phyloP scores from a whole-genome alignment of 2,797 vertebrate species.

The Silurus lanzhouensis region DNA sequence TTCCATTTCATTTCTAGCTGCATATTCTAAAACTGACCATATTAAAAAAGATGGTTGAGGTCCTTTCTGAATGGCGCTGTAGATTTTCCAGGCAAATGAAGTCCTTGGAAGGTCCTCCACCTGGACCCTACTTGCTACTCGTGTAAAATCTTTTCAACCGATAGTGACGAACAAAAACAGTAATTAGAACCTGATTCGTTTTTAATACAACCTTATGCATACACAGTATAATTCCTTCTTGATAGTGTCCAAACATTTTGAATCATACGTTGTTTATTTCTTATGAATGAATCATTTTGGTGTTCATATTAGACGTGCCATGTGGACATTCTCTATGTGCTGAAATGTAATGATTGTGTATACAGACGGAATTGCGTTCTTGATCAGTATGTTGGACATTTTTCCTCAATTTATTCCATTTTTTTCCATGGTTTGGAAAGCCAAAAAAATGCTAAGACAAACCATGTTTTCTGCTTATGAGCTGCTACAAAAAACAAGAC shows the following conservation, averaged over 20 bases:
- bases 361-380: not conserved
- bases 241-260: too few species aligned
- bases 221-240: not conserved
- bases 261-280: too few species aligned
- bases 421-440: not conserved
- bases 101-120: not conserved
- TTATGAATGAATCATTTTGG: too few species aligned
- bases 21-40: too few species aligned
- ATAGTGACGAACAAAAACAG: not conserved
- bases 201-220: not conserved
- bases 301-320: too few species aligned
- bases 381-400: not conserved
- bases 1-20: too few species aligned
- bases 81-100: not conserved
- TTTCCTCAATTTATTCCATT: not conserved
- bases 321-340: too few species aligned
- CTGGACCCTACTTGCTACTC: not conserved
- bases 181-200: not conserved
- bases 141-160: not conserved
- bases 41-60: too few species aligned
- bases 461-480: not conserved
- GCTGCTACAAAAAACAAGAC: not conserved
- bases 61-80: too few species aligned
- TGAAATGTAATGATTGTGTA: not conserved
- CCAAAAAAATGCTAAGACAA: not conserved